phyloP scores from a whole-genome alignment of 1,140 invertebrate species.

The Parapsyche elsis region DNA sequence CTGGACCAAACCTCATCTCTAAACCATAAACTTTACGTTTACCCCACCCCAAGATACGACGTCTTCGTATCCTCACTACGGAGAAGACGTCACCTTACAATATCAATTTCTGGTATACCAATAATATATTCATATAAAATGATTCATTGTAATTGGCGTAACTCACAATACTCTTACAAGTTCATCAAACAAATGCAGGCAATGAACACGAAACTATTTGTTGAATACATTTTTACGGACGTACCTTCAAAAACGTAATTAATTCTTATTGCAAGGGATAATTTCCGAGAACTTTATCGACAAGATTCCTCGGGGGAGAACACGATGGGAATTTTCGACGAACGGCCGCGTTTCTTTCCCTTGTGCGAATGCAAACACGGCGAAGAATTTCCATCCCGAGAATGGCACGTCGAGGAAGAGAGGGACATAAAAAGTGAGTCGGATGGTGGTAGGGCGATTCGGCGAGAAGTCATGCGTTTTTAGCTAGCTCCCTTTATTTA shows the following conservation, averaged over 20 bases:
- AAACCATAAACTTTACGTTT: too few relatives aligned
- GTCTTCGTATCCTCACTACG: too few relatives aligned
- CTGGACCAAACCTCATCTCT: too few relatives aligned
- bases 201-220: too few relatives aligned
- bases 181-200: too few relatives aligned
- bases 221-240: too few relatives aligned
- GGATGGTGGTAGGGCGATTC: background rate
- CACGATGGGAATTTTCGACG: background rate
- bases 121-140: too few relatives aligned
- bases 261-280: background rate
- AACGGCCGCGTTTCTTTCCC: background rate
- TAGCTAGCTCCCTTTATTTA: constrained; percentile 35
- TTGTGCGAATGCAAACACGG: constrained; percentile 9
- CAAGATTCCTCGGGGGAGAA: constrained; percentile 9
- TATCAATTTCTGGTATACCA: too few relatives aligned
- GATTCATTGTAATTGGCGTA: too few relatives aligned
- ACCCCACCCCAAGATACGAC: too few relatives aligned
- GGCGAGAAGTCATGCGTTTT: constrained; percentile 39
- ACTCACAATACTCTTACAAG: too few relatives aligned
- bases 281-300: constrained; percentile 8
- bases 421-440: background rate
- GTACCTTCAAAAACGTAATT: background rate
- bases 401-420: constrained; percentile 9
- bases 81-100: too few relatives aligned
- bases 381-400: constrained; percentile 19